Evolutionary conservation across 2,113 vertebrate genomes (phyloP).

Genomic region (Empidonax alnorum): DNA sequence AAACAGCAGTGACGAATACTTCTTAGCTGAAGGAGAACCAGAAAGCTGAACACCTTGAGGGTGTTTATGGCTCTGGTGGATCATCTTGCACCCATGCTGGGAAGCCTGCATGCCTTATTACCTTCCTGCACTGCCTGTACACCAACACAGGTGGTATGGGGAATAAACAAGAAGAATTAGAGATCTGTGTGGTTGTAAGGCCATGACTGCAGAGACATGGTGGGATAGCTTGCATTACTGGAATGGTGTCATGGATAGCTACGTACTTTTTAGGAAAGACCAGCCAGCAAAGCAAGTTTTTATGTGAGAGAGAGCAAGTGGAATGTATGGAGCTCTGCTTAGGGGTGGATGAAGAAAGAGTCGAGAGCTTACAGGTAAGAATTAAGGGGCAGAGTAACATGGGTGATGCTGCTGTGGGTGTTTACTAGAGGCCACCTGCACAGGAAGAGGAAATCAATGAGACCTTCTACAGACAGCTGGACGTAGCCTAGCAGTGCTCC

Average conservation of each 20-base stretch:
- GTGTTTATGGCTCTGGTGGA: not conserved
- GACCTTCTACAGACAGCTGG: not conserved
- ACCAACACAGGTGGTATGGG: not conserved
- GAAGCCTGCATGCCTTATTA: not conserved
- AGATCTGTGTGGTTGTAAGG: not conserved
- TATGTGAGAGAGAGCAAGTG: not conserved
- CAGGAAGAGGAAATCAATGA: not conserved
- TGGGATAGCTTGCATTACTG: not conserved
- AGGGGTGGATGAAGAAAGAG: fast-evolving
- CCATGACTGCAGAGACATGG: not conserved
- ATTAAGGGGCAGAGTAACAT: not conserved
- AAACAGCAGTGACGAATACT: fast-evolving
- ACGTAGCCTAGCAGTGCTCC: not conserved
- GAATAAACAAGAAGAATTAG: not conserved
- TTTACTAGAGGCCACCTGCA: not conserved
- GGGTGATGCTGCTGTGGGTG: not conserved
- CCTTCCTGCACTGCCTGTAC: not conserved
- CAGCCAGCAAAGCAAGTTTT: not conserved
- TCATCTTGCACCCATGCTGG: not conserved
- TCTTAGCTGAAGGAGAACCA: not conserved
- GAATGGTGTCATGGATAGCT: not conserved
- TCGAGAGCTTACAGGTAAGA: not conserved
- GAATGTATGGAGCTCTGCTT: not conserved
- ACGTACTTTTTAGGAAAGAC: not conserved
- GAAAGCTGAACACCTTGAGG: not conserved